Evolutionary conservation across 2,888 invertebrate species (phyloP), one percentile per base, ranked within the genome.

Genomic region (Calameuta filiformis): DNA sequence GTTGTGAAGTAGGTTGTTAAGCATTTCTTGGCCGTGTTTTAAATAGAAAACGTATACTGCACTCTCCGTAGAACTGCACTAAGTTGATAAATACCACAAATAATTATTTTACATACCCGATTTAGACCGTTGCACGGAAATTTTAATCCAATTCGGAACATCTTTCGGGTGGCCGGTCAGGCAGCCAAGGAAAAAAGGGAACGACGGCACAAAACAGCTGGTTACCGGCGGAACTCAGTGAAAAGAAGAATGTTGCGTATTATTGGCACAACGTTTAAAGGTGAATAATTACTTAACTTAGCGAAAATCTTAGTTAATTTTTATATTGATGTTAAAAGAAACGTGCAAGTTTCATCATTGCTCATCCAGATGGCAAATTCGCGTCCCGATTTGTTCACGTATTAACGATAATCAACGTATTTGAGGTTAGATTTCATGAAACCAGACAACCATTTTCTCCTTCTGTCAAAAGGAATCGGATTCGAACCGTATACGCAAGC

Each of bases 71-170:
- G 56, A 56, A 56, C 1, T 56, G 9, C 56, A 56, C 23, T 56
- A 56, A 2, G 56, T 23, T 56, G 23, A 56, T 6, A 56, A 56
- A 56, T 56, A 56, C 6, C 56, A 6, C 6, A 56, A 56, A 56
- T 56, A 56, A 56, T 83, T 80, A 83, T 80, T 85, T 86, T 87
- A 89, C 89, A 80, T 86, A 91, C 90, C 87, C 89, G 88, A 86
- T 87, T 89, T 78, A 91, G 83, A 85, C 90, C 89, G 85, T 89
- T 89, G 87, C 88, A 90, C 89, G 92, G 89, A 86, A 90, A 91
- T 92, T 92, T 92, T 85, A 91, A 86, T 86, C 91, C 90, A 85
- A 91, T 87, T 90, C 92, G 91, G 84, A 91, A 89, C 92, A 92
- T 92, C 88, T 88, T 90, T 87, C 85, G 87, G 83, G 86, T 85